Conservation (phyloP, 2,797 vertebrate species). For the Okamejei kenojei region DNA sequence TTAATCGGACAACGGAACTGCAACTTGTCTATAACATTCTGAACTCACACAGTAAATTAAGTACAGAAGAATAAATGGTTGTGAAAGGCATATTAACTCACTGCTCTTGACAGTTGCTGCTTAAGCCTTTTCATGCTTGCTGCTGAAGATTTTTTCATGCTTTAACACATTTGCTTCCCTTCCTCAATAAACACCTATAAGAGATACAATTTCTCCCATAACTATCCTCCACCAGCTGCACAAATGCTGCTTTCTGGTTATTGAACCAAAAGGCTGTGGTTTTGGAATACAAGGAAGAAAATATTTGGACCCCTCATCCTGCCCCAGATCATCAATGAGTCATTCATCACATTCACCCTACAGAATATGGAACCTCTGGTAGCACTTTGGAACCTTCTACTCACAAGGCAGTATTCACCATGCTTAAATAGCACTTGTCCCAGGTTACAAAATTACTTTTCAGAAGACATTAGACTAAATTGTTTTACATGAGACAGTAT, state of each 20-base stretch:
- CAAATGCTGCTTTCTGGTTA: not conserved
- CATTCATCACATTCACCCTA: not conserved
- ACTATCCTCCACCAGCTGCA: not conserved
- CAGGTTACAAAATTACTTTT: not conserved
- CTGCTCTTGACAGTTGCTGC: not conserved
- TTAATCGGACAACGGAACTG: not conserved
- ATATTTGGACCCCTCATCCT: not conserved
- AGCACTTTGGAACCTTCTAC: not conserved
- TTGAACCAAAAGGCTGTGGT: not conserved
- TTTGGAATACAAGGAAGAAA: not conserved
- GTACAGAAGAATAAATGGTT: not conserved
- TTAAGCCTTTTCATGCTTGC: not conserved
- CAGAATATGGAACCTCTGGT: not conserved
- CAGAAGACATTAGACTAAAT: not conserved
- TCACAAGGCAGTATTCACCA: not conserved
- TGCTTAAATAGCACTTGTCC: not conserved
- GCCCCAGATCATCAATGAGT: not conserved
- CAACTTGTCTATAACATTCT: not conserved
- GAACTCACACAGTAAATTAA: not conserved
- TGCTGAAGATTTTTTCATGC: slow-evolving; percentile 5
- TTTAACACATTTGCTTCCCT: slow-evolving; percentile 3
- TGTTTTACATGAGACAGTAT: not conserved
- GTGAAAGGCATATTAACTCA: not conserved
- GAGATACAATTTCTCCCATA: not conserved
- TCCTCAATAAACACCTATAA: not conserved